Evolutionary conservation across 2,797 vertebrate species (phyloP).

Genomic region (Pseudomugil gertrudae): DNA sequence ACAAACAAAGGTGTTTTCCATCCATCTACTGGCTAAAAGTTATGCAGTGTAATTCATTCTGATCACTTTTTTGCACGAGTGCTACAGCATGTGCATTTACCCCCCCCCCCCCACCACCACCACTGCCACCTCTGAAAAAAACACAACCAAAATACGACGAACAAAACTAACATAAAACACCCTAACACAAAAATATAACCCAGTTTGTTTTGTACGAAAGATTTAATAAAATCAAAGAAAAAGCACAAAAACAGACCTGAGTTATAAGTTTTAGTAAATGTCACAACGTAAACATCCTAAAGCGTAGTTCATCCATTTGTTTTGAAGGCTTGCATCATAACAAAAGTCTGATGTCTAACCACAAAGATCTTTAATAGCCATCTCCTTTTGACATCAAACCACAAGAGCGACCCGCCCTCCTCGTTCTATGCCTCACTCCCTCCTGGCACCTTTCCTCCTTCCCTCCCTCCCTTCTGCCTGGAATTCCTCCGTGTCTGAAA

Average conservation of each 20-base stretch:
- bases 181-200: too few relatives aligned
- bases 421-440: slow-evolving; percentile 53
- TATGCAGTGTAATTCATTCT: background rate
- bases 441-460: slow-evolving; percentile 56
- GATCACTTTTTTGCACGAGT: background rate
- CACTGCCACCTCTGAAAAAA: too few relatives aligned
- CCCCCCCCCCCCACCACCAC: too few relatives aligned
- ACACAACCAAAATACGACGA: too few relatives aligned
- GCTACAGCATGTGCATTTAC: background rate
- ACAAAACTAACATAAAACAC: too few relatives aligned
- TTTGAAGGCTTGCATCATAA: slow-evolving; percentile 16
- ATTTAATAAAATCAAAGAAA: too few relatives aligned
- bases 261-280: background rate
- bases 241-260: too few relatives aligned
- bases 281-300: background rate
- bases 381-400: slow-evolving; percentile 70
- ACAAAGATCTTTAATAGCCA: slow-evolving; percentile 35
- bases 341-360: slow-evolving; percentile 18
- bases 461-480: slow-evolving; percentile 69
- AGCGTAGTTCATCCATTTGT: background rate
- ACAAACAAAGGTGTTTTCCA: too few relatives aligned
- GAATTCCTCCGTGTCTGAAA: slow-evolving; percentile 83
- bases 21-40: too few relatives aligned
- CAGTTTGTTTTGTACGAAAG: too few relatives aligned
- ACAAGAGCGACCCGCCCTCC: slow-evolving; percentile 67